Evolutionary conservation across 2,113 vertebrate species (phyloP).

Genomic region (Melanocharis versteri): DNA sequence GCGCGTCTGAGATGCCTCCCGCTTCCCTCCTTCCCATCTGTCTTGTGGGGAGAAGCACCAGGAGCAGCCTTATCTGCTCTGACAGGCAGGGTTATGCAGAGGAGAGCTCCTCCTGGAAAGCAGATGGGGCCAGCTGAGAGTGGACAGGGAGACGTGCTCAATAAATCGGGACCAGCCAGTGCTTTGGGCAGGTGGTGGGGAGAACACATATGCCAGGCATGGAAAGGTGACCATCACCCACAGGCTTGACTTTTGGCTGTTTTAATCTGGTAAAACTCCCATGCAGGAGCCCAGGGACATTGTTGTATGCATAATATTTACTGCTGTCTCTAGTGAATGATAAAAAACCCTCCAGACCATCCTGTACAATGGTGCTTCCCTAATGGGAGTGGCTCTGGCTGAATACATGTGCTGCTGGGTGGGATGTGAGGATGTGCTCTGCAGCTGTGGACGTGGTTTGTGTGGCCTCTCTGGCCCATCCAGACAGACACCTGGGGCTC

Average conservation of each 20-base stretch:
- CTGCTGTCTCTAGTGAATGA: background rate
- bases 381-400: background rate
- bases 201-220: fast-evolving
- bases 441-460: background rate
- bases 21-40: conserved; percentile 13
- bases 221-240: background rate
- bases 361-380: background rate
- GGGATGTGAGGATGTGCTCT: background rate
- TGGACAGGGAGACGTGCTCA: background rate
- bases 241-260: background rate
- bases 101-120: background rate
- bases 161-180: background rate
- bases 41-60: background rate
- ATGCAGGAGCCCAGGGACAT: background rate
- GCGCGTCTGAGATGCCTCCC: background rate
- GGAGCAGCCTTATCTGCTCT: background rate
- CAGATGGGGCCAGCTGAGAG: background rate
- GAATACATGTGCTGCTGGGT: background rate
- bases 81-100: background rate
- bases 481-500: background rate
- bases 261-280: background rate
- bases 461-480: background rate
- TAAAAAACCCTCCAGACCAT: fast-evolving
- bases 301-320: background rate
- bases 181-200: background rate